Conservation (phyloP, 2,888 invertebrate genomes). For the Spodoptera picta region DNA sequence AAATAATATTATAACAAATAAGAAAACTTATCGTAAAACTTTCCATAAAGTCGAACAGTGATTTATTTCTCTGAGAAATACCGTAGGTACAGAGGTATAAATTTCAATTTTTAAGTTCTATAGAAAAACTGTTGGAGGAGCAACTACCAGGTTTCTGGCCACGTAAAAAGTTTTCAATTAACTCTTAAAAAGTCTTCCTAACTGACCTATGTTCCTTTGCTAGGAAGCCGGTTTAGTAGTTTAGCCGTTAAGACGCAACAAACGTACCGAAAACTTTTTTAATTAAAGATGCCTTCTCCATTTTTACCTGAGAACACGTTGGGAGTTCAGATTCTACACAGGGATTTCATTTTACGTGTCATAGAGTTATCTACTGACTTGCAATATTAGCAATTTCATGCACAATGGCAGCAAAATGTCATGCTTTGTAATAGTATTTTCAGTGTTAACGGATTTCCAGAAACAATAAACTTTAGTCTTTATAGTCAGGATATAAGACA, state of each 20-base stretch:
- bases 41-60: slow-evolving; percentile 16
- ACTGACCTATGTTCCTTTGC: slow-evolving; percentile 13
- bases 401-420: no score
- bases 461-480: no score
- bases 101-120: slow-evolving; percentile 12
- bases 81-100: slow-evolving; percentile 5
- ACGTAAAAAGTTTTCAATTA: slow-evolving; percentile 38
- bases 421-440: no score
- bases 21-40: neutral
- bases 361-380: no score
- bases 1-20: slow-evolving; percentile 2
- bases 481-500: no score
- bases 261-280: slow-evolving; percentile 2
- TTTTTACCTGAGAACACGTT: no score
- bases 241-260: neutral
- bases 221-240: neutral
- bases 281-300: neutral
- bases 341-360: no score
- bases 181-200: slow-evolving; percentile 7
- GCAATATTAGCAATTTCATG: no score
- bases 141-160: neutral
- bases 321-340: no score
- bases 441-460: no score
- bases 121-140: slow-evolving; percentile 14
- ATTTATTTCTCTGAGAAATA: slow-evolving; percentile 20